A percentile compares a stretch with the other conserved stretches of the same genome.
These are phyloP conservation scores for Eretmochelys imbricata DNA, from an alignment of 2,113 vertebrate species.

Conservation along the genomic window DNA sequence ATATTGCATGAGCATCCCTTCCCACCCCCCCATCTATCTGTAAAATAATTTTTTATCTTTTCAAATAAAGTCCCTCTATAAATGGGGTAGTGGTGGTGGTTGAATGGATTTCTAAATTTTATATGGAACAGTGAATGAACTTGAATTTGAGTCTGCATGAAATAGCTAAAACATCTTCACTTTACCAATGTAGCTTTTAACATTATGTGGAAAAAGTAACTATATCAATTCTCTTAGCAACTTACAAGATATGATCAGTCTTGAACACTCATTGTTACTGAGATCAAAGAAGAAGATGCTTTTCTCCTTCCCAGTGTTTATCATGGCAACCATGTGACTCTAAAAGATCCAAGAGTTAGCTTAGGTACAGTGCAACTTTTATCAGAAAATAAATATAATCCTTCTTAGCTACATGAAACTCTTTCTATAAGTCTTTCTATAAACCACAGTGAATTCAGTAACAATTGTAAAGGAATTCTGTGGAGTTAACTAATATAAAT, in stretches of 20 bases:
- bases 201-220: neutral
- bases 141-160: neutral
- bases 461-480: neutral
- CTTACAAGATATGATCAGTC: neutral
- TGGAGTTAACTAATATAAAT: neutral
- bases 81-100: neutral
- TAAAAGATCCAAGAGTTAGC: neutral
- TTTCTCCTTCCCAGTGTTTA: neutral
- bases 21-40: too few relatives aligned
- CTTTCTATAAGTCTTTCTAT: neutral
- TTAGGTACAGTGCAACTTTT: neutral
- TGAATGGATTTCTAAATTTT: neutral
- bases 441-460: neutral
- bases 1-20: too few relatives aligned
- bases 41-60: neutral
- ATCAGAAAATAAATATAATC: constrained; percentile 1
- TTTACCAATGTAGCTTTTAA: neutral
- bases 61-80: neutral
- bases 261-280: neutral
- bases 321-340: neutral
- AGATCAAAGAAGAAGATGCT: neutral
- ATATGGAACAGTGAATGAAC: neutral
- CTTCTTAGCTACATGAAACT: neutral
- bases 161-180: neutral
- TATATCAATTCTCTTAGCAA: neutral